Evolutionary conservation across 1,140 invertebrate species (phyloP).

Genomic region (Aphelinus atriplicis): DNA sequence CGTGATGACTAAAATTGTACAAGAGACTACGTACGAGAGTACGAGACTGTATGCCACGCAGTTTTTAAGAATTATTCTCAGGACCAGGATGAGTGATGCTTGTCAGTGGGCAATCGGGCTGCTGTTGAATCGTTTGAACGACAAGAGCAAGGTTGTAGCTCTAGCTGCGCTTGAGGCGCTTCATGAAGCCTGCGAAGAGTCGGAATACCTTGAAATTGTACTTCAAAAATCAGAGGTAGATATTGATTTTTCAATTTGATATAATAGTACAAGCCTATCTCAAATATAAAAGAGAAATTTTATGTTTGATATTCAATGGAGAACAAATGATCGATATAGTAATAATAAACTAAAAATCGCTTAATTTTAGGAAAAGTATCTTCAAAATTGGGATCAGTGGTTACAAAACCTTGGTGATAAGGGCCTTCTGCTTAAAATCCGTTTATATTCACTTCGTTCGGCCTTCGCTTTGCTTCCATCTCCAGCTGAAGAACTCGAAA

Average conservation of each 20-base stretch:
- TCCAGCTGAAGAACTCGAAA: constrained; percentile 59
- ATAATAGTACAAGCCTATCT: too few relatives aligned
- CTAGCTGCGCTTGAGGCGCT: constrained; percentile 82
- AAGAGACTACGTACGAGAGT: constrained; percentile 76
- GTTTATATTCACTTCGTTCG: constrained; percentile 80
- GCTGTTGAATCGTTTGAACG: constrained; percentile 83
- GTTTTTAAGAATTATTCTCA: constrained; percentile 85
- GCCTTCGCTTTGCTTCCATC: constrained; percentile 70
- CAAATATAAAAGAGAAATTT: too few relatives aligned
- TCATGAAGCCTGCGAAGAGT: constrained; percentile 92
- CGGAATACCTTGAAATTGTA: constrained; percentile 78
- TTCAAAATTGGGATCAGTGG: constrained; percentile 55
- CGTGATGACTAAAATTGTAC: constrained; percentile 70
- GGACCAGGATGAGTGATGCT: constrained; percentile 71
- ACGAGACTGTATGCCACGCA: constrained; percentile 90
- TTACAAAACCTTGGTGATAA: constrained; percentile 83
- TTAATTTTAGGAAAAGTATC: constrained; percentile 41
- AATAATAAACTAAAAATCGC: background rate
- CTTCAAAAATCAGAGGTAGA: constrained; percentile 34
- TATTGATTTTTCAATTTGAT: background rate
- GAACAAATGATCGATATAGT: too few relatives aligned
- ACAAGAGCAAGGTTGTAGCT: constrained; percentile 79
- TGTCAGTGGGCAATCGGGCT: constrained; percentile 83
- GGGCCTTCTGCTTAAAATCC: constrained; percentile 82
- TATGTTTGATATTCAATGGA: too few relatives aligned